Evolutionary conservation across 2,888 invertebrate species (phyloP), one percentile per base, ranked within the genome.

Genomic region (Halocaridina rubra): DNA sequence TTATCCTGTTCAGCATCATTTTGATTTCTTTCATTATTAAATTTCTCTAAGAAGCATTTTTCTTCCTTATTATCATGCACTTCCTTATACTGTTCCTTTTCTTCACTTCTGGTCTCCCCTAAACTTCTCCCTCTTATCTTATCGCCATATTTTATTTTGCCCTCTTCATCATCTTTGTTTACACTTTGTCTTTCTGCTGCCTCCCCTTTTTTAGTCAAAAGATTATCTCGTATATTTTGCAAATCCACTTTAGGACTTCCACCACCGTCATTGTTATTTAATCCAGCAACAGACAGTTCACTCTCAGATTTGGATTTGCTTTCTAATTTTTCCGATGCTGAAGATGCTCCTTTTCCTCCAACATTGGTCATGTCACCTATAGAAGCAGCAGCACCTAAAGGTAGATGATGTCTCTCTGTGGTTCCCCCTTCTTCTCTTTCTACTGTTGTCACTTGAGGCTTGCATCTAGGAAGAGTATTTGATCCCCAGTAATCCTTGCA

Each of bases 331-430:
- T 84, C 84, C 24, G 79, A 67, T 19, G 64, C 67, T n/a, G 74
- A 57, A 32, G 61, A 74, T 29, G 69, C 77, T 19, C 79, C 32
- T 74, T 84, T 79, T 32, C 74, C 84, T 46, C 79, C 80, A 13
- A 71, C 86, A 74, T 81, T 81, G 59, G 84, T 86, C 81, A 81
- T 87, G 77, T 71, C 86, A 24, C 74, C 79, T 75, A 78, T 81
- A 80, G 72, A 88, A 39, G 81, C 84, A 67, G 77, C 86, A 46
- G 74, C 67, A 16, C 67, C 69, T 53, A 84, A 75, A 1, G 67
- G 67, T 7, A 67, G 78, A n/a, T 46, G 67, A 1, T 64, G 67
- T 4, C 29, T 29, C 24, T 29, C 67, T 24, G 27, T 4, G 29
- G 24, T 1, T n/a, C n/a, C n/a, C n/a, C n/a, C n/a, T n/a, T n/a